phyloP scores from a whole-genome alignment of 2,888 invertebrate genomes.

The Brenthis hecate region DNA sequence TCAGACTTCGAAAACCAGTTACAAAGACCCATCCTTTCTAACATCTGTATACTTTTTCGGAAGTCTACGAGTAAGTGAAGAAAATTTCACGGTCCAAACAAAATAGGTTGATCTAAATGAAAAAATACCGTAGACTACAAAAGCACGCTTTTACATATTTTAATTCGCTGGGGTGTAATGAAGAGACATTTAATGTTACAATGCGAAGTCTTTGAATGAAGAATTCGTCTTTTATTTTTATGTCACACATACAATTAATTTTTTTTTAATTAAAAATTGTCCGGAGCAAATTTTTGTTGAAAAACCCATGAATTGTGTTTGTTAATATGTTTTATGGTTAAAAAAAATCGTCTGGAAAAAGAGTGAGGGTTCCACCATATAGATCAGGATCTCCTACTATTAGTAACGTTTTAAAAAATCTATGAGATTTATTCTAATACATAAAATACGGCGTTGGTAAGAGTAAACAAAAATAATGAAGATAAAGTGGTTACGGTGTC shows the following conservation, averaged over 20 bases:
- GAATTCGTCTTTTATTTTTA: conserved; percentile 14
- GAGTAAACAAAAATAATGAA: conserved; percentile 54
- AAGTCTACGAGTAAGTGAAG: conserved; percentile 33
- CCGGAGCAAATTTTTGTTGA: too few species aligned
- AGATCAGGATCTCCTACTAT: background rate
- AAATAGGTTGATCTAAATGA: conserved; percentile 50
- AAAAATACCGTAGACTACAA: conserved; percentile 48
- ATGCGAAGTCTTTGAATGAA: conserved; percentile 7
- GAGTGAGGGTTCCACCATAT: too few species aligned
- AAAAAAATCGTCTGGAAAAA: too few species aligned
- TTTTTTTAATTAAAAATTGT: too few species aligned
- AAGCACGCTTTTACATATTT: conserved; percentile 39
- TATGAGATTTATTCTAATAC: background rate
- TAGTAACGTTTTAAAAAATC: background rate
- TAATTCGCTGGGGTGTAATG: conserved; percentile 24
- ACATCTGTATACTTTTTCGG: conserved; percentile 30
- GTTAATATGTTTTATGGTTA: too few species aligned
- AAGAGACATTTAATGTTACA: conserved; percentile 13
- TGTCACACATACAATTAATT: too few species aligned
- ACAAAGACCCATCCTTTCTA: conserved; percentile 54
- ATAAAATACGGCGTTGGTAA: conserved; percentile 25
- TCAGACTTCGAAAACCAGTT: conserved; percentile 63
- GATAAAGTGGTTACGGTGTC: conserved; percentile 64
- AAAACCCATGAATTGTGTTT: too few species aligned
- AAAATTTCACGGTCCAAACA: conserved; percentile 41